These are phyloP conservation scores for Mythimna vitellina DNA, from an alignment of 2,888 invertebrate genomes.

Conservation along the genomic window DNA sequence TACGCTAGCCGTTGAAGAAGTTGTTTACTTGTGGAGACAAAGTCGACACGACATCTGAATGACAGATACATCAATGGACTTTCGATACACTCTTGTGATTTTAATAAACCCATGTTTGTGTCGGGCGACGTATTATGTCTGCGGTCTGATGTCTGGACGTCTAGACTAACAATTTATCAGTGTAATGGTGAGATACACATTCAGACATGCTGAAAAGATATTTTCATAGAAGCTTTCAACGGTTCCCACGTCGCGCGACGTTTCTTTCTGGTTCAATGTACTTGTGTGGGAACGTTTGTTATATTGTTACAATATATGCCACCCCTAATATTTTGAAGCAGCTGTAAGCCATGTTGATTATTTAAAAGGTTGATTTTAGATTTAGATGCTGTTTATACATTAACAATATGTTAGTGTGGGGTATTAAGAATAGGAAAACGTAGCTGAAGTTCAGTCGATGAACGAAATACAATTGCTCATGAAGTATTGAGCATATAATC, in stretches of 20 bases:
- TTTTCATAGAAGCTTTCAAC: conserved; percentile 27
- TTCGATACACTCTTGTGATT: conserved; percentile 49
- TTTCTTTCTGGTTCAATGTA: conserved; percentile 7
- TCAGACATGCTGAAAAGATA: conserved; percentile 33
- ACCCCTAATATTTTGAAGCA: conserved; percentile 17
- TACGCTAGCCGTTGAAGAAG: conserved; percentile 8
- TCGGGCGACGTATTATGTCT: conserved; percentile 48
- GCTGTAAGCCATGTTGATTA: conserved; percentile 15
- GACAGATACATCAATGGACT: conserved; percentile 34
- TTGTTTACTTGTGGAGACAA: conserved; percentile 28
- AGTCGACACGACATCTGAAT: conserved; percentile 25
- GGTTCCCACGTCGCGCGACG: conserved; percentile 33
- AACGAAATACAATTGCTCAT: too few relatives aligned
- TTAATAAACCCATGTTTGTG: conserved; percentile 45
- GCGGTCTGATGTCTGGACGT: conserved; percentile 49
- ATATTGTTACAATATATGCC: conserved; percentile 5
- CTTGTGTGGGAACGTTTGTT: conserved; percentile 24
- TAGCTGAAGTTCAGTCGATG: too few relatives aligned
- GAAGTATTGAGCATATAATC: too few relatives aligned
- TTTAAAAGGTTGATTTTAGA: not conserved
- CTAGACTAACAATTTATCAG: conserved; percentile 59
- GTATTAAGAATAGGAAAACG: too few relatives aligned
- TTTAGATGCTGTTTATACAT: conserved; percentile 1
- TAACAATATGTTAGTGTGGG: not conserved
- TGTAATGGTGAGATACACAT: conserved; percentile 30